Conservation (phyloP, 2,113 vertebrate genomes). For the Fregetta grallaria region DNA sequence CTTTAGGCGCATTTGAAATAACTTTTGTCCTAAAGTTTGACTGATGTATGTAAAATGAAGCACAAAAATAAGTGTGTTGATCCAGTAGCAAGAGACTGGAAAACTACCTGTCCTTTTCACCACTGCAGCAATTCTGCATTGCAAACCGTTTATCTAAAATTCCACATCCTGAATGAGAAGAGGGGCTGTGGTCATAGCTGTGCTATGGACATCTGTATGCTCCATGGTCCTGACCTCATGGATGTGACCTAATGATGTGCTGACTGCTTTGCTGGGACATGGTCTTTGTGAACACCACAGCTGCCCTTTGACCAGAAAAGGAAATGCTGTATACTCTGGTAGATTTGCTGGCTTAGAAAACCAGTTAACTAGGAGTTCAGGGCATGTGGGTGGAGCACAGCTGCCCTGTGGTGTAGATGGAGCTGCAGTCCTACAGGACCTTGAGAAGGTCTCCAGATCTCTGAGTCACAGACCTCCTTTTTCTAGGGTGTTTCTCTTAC, state of each 20-base stretch:
- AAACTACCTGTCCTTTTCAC: neutral
- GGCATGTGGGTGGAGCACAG: neutral
- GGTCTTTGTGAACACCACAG: neutral
- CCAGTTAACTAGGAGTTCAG: neutral
- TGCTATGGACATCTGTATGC: neutral
- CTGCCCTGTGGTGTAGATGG: neutral
- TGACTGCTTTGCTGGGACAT: neutral
- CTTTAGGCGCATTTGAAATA: neutral
- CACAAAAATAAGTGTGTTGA: neutral
- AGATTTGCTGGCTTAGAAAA: neutral
- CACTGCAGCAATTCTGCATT: neutral
- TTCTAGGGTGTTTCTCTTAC: neutral
- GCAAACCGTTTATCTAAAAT: neutral
- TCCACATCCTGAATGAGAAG: neutral
- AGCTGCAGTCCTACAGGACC: neutral
- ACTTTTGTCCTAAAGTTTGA: neutral
- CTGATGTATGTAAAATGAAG: neutral
- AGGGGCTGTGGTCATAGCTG: neutral
- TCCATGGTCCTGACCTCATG: neutral
- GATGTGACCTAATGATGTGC: neutral
- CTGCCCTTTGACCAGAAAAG: neutral
- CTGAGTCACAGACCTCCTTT: neutral
- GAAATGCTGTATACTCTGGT: neutral
- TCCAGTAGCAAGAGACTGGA: neutral
- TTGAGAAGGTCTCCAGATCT: neutral